Conservation (phyloP, 2,797 vertebrate genomes). For the Dermochelys coriacea region DNA sequence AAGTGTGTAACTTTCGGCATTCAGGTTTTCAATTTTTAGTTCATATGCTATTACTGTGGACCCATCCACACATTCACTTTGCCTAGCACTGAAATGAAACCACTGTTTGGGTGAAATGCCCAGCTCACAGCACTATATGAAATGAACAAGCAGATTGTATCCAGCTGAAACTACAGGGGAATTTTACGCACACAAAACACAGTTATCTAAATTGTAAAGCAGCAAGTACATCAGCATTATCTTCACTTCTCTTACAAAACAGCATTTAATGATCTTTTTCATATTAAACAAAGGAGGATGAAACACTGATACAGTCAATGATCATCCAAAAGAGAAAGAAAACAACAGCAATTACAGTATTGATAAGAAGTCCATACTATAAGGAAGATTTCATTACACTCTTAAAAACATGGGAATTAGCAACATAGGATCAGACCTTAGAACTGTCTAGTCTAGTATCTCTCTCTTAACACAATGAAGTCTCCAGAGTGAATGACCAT, state of each 20-base stretch:
- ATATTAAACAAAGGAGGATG: background rate
- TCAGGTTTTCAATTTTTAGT: background rate
- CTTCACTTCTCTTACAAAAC: background rate
- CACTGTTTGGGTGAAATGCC: background rate
- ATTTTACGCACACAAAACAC: background rate
- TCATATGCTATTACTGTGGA: background rate
- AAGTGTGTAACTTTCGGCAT: background rate
- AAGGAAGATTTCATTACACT: background rate
- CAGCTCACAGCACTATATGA: background rate
- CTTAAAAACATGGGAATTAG: background rate
- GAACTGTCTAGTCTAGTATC: background rate
- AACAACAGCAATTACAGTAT: background rate
- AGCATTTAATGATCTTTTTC: background rate
- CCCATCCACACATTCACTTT: background rate
- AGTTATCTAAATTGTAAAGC: background rate
- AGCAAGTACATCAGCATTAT: background rate
- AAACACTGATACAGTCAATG: background rate
- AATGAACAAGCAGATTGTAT: background rate
- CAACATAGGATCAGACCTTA: background rate
- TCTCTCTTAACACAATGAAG: background rate
- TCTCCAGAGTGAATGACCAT: background rate
- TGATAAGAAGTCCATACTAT: background rate
- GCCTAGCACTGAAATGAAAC: background rate
- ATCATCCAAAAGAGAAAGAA: background rate
- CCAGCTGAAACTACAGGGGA: background rate